Evolutionary conservation across 2,113 vertebrate species (phyloP).

Genomic region (Eolophus roseicapilla): DNA sequence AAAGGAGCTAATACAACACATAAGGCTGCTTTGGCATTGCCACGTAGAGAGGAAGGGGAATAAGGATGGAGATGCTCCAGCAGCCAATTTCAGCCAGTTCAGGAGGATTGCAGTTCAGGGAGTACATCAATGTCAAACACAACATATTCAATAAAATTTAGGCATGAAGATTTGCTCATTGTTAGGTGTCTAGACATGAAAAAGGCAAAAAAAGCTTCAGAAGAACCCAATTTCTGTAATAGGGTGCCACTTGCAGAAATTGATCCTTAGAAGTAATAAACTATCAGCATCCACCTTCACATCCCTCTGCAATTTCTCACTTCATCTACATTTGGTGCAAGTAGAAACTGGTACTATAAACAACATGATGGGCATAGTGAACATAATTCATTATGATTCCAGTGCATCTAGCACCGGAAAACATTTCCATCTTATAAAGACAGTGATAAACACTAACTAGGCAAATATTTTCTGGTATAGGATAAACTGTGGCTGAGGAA

Average conservation of each 20-base stretch:
- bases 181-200: background rate
- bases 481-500: background rate
- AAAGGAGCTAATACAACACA: background rate
- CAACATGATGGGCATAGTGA: background rate
- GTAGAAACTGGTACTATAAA: background rate
- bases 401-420: background rate
- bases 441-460: background rate
- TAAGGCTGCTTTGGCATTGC: background rate
- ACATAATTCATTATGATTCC: background rate
- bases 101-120: background rate
- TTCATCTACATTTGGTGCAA: background rate
- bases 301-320: background rate
- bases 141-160: background rate
- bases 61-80: background rate
- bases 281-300: background rate
- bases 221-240: background rate
- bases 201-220: background rate
- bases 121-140: background rate
- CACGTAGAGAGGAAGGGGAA: background rate
- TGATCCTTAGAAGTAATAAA: background rate
- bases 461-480: background rate
- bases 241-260: background rate
- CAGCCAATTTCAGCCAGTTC: background rate
- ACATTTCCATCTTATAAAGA: background rate
- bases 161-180: background rate